phyloP scores from a whole-genome alignment of 2,797 vertebrate genomes.

The Melanotaenia parkinsoni region DNA sequence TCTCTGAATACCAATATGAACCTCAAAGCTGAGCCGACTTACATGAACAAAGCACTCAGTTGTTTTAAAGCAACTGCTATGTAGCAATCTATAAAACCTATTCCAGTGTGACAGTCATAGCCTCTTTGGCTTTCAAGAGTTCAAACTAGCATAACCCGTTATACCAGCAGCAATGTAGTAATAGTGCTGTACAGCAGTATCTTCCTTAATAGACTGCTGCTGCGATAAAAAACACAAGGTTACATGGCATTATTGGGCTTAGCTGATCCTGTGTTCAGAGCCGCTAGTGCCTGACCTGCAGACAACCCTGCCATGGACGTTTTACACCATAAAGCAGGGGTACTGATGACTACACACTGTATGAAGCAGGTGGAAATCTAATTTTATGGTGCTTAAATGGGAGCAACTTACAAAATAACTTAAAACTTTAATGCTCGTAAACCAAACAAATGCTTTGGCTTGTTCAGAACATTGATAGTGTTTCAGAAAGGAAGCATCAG shows the following conservation, averaged over 20 bases:
- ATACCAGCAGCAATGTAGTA: constrained; percentile 14
- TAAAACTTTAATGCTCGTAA: neutral
- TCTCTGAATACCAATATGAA: neutral
- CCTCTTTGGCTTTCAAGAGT: constrained; percentile 17
- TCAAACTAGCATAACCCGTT: constrained; percentile 52
- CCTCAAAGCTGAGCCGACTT: neutral
- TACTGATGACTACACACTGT: constrained; percentile 7
- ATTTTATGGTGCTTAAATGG: neutral
- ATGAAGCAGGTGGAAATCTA: neutral
- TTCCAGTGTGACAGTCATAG: constrained; percentile 25
- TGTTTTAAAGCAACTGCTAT: constrained; percentile 17
- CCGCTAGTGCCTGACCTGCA: constrained; percentile 58
- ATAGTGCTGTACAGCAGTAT: constrained; percentile 36
- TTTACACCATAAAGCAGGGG: constrained; percentile 28
- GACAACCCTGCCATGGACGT: constrained; percentile 37
- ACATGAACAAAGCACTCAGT: neutral
- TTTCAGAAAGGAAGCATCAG: neutral
- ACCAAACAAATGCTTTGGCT: neutral
- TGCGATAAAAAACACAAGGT: constrained; percentile 71
- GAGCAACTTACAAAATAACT: neutral
- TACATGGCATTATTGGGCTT: constrained; percentile 51
- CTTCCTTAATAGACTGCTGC: constrained; percentile 53
- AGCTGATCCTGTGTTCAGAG: constrained; percentile 16
- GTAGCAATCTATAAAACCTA: constrained; percentile 10
- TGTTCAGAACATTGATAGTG: neutral